Evolutionary conservation across 2,888 invertebrate genomes (phyloP).

Genomic region (Melanargia galathea): DNA sequence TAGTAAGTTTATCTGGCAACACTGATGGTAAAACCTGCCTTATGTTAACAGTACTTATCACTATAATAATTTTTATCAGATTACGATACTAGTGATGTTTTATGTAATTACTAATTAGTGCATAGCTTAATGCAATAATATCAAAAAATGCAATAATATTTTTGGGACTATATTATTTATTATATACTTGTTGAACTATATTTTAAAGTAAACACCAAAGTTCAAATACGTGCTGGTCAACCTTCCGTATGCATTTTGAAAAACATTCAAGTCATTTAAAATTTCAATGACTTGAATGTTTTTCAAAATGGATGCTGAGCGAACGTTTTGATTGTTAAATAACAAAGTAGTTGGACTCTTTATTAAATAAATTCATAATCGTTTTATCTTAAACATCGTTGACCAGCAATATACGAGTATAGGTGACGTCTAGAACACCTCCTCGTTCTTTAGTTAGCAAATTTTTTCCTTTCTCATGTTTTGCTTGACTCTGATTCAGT

Average conservation of each 20-base stretch:
- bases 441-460: conserved; percentile 17
- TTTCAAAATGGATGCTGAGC: too few species aligned
- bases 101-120: conserved; percentile 16
- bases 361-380: too few species aligned
- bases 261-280: too few species aligned
- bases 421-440: conserved; percentile 15
- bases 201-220: conserved; percentile 53
- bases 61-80: conserved; percentile 43
- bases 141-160: conserved; percentile 48
- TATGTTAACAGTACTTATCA: conserved; percentile 53
- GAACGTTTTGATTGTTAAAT: too few species aligned
- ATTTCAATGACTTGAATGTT: too few species aligned
- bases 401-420: conserved; percentile 27
- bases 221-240: conserved; percentile 38
- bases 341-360: too few species aligned
- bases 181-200: conserved; percentile 50
- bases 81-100: conserved; percentile 26
- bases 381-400: conserved; percentile 18
- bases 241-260: too few species aligned
- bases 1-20: conserved; percentile 32
- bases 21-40: conserved; percentile 43
- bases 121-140: conserved; percentile 29
- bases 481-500: neutral
- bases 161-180: conserved; percentile 49
- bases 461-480: conserved; percentile 15